Evolutionary conservation across 2,797 vertebrate genomes (phyloP).

Genomic region (Hoplostethus mediterraneus): DNA sequence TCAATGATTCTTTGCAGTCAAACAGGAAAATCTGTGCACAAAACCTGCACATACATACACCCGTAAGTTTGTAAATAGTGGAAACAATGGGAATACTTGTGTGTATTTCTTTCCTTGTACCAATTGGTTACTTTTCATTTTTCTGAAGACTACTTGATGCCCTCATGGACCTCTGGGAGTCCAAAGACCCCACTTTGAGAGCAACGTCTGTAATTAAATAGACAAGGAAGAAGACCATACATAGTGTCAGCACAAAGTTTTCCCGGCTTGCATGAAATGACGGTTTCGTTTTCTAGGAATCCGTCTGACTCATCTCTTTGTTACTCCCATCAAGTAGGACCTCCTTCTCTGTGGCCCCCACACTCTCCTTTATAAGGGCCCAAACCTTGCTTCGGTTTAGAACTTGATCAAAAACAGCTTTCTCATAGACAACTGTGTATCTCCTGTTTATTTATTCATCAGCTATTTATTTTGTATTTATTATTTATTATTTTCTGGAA

Average conservation of each 20-base stretch:
- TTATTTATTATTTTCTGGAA: constrained; percentile 13
- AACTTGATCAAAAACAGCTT: constrained; percentile 21
- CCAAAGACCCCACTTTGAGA: constrained; percentile 8
- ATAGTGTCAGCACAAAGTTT: constrained; percentile 49
- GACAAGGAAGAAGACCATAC: constrained; percentile 60
- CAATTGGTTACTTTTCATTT: too few species aligned
- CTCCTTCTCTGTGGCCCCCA: constrained; percentile 55
- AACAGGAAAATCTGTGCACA: neutral
- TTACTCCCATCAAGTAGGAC: constrained; percentile 42
- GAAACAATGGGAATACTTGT: too few species aligned
- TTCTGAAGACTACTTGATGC: too few species aligned
- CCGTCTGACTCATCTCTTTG: constrained; percentile 70
- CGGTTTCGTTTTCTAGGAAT: constrained; percentile 43
- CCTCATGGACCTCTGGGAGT: constrained; percentile 8
- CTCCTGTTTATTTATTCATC: constrained; percentile 32
- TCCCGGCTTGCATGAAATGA: constrained; percentile 51
- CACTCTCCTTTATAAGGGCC: constrained; percentile 68
- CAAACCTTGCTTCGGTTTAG: constrained; percentile 43
- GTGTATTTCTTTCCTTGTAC: too few species aligned
- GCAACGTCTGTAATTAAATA: constrained; percentile 34
- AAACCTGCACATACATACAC: neutral
- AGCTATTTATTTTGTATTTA: constrained; percentile 52
- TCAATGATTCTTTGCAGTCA: neutral
- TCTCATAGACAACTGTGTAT: neutral
- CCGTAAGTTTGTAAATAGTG: too few species aligned